These are phyloP conservation scores for Taenioides sp. DNA, from an alignment of 2,797 vertebrate genomes.

Conservation along the genomic window DNA sequence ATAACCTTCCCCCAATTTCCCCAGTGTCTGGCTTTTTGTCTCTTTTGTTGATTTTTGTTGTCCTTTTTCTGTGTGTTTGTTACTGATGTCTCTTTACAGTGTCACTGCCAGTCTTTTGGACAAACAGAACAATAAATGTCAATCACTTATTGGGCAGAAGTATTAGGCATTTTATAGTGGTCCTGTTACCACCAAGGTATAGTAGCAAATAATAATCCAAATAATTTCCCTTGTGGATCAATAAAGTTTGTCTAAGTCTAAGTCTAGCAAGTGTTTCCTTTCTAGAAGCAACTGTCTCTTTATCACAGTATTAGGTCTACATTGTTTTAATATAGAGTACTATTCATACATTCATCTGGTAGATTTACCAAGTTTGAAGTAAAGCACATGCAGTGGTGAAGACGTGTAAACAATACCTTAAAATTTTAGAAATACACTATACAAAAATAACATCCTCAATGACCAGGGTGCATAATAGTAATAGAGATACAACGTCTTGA, in stretches of 20 bases:
- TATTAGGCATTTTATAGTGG: background rate
- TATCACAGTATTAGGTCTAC: background rate
- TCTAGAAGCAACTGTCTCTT: background rate
- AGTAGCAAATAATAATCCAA: no score
- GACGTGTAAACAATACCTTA: no score
- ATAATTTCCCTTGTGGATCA: no score
- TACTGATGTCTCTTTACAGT: background rate
- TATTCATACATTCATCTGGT: no score
- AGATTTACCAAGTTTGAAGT: no score
- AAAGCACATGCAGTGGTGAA: no score
- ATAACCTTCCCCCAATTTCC: background rate
- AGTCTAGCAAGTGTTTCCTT: background rate
- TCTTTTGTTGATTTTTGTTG: background rate
- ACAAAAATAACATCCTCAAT: no score
- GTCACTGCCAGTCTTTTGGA: conserved; percentile 4
- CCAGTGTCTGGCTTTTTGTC: background rate
- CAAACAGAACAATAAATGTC: background rate
- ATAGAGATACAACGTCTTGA: no score
- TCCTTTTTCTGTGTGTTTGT: background rate
- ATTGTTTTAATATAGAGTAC: no score
- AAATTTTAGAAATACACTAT: no score
- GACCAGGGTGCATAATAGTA: no score
- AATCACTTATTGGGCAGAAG: background rate
- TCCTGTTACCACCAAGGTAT: background rate
- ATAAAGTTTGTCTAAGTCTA: no score